Conservation (phyloP, 2,888 invertebrate species). For the Idaea straminata region DNA sequence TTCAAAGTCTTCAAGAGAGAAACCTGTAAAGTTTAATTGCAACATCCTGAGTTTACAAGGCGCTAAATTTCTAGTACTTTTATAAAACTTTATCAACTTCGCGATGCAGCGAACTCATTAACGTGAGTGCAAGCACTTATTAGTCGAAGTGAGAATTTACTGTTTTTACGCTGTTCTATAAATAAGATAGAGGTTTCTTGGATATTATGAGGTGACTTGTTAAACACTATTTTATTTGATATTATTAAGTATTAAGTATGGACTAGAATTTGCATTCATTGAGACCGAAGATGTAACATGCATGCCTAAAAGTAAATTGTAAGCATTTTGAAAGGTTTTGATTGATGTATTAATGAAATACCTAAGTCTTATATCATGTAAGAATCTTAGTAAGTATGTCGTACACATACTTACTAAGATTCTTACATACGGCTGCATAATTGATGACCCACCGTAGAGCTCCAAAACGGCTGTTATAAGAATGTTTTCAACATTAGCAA, state of each 20-base stretch:
- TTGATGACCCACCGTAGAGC: too few species aligned
- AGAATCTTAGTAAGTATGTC: too few species aligned
- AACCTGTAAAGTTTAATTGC: conserved; percentile 56
- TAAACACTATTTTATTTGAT: not conserved
- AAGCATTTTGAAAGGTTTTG: too few species aligned
- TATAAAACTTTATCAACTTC: conserved; percentile 60
- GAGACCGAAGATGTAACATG: too few species aligned
- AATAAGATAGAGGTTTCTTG: not conserved
- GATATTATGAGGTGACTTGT: not conserved
- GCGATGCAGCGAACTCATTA: conserved; percentile 74
- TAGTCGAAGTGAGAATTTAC: conserved; percentile 42
- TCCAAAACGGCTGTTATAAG: too few species aligned
- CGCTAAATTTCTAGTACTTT: conserved; percentile 59
- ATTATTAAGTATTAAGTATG: too few species aligned
- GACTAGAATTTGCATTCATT: not conserved
- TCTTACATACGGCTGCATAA: too few species aligned
- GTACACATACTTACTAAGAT: too few species aligned
- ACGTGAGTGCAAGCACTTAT: conserved; percentile 66
- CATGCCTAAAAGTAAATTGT: too few species aligned
- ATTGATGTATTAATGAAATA: too few species aligned
- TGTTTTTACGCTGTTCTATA: not conserved
- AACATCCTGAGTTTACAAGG: conserved; percentile 49
- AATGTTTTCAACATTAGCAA: too few species aligned
- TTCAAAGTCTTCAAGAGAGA: conserved; percentile 19
- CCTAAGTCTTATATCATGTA: too few species aligned